A percentile compares a stretch with the other conserved stretches of the same genome.
Conservation (phyloP, 2,888 invertebrate genomes). For the Hermodice carunculata region DNA sequence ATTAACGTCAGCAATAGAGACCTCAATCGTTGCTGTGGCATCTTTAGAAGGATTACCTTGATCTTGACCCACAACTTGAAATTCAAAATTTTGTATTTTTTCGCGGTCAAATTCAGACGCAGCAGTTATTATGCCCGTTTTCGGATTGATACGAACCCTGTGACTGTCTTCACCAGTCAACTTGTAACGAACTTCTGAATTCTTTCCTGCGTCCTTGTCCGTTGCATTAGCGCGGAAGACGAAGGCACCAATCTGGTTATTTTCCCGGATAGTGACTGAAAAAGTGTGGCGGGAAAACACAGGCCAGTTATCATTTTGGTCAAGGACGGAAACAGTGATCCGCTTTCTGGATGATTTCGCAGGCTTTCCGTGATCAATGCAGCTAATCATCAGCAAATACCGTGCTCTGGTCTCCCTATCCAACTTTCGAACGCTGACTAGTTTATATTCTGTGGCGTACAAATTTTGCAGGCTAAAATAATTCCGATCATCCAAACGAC, state of each 20-base stretch:
- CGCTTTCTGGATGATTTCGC: conserved; percentile 75
- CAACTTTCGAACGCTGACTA: conserved; percentile 24
- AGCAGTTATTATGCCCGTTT: conserved; percentile 15
- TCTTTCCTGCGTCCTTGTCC: conserved; percentile 7
- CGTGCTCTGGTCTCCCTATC: conserved; percentile 31
- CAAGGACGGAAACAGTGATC: conserved; percentile 80
- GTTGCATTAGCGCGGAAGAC: conserved; percentile 14
- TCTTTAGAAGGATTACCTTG: conserved; percentile 6
- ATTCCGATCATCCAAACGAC: background rate
- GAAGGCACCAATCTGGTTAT: conserved; percentile 6
- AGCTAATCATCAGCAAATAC: conserved; percentile 21
- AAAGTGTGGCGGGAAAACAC: conserved; percentile 8
- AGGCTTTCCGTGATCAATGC: conserved; percentile 30
- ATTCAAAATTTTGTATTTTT: background rate
- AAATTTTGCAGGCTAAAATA: conserved; percentile 25
- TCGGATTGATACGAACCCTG: conserved; percentile 12
- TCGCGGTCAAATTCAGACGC: conserved; percentile 12
- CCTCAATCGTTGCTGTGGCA: conserved; percentile 3
- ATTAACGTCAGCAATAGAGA: conserved; percentile 13
- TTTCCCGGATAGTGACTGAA: conserved; percentile 6
- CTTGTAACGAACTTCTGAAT: conserved; percentile 20
- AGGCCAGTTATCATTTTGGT: conserved; percentile 77
- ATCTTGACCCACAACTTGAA: conserved; percentile 12
- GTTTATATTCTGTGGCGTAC: conserved; percentile 29
- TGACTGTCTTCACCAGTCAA: conserved; percentile 3